Evolutionary conservation across 92 coral and sea anemone species (phyloP).

Genomic region (Metridium senile): DNA sequence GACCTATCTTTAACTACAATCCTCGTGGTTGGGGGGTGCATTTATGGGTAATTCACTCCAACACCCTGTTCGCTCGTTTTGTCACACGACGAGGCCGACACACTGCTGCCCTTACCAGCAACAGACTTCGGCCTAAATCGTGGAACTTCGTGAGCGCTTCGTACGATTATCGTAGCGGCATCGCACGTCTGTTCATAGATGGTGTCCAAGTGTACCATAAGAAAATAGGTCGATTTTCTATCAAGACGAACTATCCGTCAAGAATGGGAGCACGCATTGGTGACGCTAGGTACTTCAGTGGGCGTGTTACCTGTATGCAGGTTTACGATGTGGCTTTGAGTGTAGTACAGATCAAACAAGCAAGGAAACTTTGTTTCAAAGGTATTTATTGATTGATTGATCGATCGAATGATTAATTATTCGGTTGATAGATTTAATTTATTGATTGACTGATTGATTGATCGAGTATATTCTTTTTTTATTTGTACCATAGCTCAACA

Average conservation of each 20-base stretch:
- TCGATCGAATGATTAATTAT: no score
- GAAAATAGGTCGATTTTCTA: conserved; percentile 46
- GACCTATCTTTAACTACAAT: conserved; percentile 69
- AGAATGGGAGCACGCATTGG: conserved; percentile 68
- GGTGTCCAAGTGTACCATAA: conserved; percentile 36
- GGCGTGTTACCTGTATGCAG: conserved; percentile 73
- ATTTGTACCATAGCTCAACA: no score
- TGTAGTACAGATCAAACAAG: conserved; percentile 42
- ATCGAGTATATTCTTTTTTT: no score
- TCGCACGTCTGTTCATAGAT: conserved; percentile 50
- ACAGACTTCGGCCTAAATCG: conserved; percentile 48
- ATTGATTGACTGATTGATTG: no score
- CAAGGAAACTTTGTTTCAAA: conserved; percentile 62
- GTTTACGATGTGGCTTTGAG: conserved; percentile 60
- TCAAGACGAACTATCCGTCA: conserved; percentile 54
- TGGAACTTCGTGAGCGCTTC: conserved; percentile 71
- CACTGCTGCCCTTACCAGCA: conserved; percentile 41
- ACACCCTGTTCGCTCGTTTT: conserved; percentile 52
- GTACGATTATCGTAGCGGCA: conserved; percentile 49
- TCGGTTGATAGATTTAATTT: no score
- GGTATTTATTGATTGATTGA: no score
- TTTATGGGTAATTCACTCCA: conserved; percentile 58
- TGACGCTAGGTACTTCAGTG: conserved; percentile 61
- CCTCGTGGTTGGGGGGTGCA: conserved; percentile 70
- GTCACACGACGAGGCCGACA: conserved; percentile 47